Base-by-base conservation (phyloP, 2,113 vertebrate species). In the Paracyprichromis sp. region DNA sequence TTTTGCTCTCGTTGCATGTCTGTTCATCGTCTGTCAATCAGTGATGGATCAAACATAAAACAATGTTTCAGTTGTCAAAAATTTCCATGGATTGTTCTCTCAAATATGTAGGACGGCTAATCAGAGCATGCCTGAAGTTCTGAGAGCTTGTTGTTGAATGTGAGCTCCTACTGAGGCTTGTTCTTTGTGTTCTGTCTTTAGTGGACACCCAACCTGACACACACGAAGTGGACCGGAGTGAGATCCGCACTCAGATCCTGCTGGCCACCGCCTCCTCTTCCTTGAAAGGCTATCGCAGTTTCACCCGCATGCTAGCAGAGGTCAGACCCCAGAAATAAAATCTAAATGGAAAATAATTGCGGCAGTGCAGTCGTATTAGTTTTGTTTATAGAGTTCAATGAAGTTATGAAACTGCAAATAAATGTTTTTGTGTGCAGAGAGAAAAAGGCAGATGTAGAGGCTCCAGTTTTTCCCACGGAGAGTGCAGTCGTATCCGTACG, bases 381-480 rank as follows among this genome's bases (percentile, higher is more conserved):
- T 78, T 52, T 50, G 16, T 52, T 19, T 8, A 52, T n/a, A 50
- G 16, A 66, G 61, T 50, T 78, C 7, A 12, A 3, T 78, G 45
- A 73, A 73, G 14, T 45, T 71, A 24, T 71, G 36, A 31, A 52
- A 52, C 26, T 78, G 73, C 73, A 50, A 78, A 2, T 24, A 19
- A 54, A 78, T 82, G n/a, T 40, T 86, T 26, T 93, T 83, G 0
- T 83, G 47, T 38, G 6, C 80, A 98, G 98, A 97, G 98, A 89
- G 97, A 98, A 93, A 96, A 97, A 86, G 97, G 97, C 88, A 95
- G 97, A 69, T 98, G 97, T 90, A 94, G 95, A 88, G 96, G 94
- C 82, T 97, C 97, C 91, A 97, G 97, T 90, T 98, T 98, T 93
- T 98, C 98, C 71, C 97, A 97, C n/a, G 98, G 98, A 83, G 97